Conservation (phyloP, 2,797 vertebrate genomes). For the Nyctalus aviator region DNA sequence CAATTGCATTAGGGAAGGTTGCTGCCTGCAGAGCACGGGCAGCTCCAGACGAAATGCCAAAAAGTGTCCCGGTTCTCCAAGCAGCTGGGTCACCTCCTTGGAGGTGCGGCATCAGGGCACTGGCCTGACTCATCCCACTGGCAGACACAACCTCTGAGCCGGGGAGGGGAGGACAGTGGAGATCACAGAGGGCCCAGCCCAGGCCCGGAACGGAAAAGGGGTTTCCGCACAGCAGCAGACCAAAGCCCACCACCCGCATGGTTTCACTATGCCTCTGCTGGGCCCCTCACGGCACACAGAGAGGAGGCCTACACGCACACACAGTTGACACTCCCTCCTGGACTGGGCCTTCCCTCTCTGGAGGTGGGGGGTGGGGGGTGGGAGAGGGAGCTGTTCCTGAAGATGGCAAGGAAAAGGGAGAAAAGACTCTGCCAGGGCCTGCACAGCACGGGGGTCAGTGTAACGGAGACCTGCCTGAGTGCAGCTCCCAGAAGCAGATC, state of each 20-base stretch:
- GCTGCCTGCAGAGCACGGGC: not conserved
- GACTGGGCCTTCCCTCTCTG: not conserved
- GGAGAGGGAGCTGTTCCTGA: too few relatives aligned
- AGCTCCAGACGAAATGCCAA: not conserved
- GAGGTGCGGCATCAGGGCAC: not conserved
- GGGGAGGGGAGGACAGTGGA: too few relatives aligned
- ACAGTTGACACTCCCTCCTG: not conserved
- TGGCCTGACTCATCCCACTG: not conserved
- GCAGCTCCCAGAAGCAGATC: not conserved
- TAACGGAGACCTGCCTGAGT: rapidly evolving
- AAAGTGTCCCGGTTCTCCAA: not conserved
- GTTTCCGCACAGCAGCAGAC: not conserved
- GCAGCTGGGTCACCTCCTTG: not conserved
- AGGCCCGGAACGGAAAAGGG: not conserved
- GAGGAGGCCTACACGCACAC: not conserved
- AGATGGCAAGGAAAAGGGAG: not conserved
- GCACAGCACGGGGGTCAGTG: too few relatives aligned
- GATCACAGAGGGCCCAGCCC: not conserved
- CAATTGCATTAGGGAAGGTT: not conserved
- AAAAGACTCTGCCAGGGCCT: not conserved
- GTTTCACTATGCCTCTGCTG: not conserved
- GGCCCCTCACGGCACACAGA: rapidly evolving
- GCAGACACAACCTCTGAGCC: not conserved
- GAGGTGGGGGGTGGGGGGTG: too few relatives aligned
- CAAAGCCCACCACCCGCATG: too few relatives aligned